Conservation (phyloP, 2,797 vertebrate genomes). For the Argentina silus region DNA sequence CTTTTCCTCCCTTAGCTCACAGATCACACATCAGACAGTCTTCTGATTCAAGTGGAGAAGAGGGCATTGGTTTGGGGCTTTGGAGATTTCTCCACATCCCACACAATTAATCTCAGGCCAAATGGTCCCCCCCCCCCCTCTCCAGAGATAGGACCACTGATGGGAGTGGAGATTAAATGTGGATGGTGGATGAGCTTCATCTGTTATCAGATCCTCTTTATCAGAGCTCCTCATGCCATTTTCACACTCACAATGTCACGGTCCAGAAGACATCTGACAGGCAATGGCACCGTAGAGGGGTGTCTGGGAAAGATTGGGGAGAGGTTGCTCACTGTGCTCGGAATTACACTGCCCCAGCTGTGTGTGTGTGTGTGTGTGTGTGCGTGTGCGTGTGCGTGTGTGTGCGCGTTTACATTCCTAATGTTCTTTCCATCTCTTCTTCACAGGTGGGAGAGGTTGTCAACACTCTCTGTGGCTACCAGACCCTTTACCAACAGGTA, state of each 20-base stretch:
- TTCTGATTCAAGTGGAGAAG: too few species aligned
- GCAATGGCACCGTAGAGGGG: not conserved
- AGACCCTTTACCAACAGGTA: constrained; percentile 82
- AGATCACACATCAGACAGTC: too few species aligned
- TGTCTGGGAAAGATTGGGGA: not conserved
- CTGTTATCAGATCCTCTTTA: not conserved
- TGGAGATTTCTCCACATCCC: too few species aligned
- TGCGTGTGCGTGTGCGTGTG: not conserved
- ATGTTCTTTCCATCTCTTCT: constrained; percentile 32
- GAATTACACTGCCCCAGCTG: not conserved
- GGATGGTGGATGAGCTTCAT: not conserved
- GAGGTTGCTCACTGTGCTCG: not conserved
- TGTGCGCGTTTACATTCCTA: not conserved
- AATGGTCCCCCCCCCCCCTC: too few species aligned
- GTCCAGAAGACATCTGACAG: not conserved
- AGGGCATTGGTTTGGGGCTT: too few species aligned
- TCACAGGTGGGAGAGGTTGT: constrained; percentile 83
- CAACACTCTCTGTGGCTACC: constrained; percentile 88
- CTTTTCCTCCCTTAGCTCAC: too few species aligned
- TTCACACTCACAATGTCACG: not conserved
- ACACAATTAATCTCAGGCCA: not conserved
- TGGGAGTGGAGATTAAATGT: not conserved
- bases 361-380: not conserved
- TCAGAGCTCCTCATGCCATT: not conserved
- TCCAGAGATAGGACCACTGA: too few species aligned